Evolutionary conservation across 1,140 invertebrate species (phyloP).

Genomic region (Drosophila biarmipes): DNA sequence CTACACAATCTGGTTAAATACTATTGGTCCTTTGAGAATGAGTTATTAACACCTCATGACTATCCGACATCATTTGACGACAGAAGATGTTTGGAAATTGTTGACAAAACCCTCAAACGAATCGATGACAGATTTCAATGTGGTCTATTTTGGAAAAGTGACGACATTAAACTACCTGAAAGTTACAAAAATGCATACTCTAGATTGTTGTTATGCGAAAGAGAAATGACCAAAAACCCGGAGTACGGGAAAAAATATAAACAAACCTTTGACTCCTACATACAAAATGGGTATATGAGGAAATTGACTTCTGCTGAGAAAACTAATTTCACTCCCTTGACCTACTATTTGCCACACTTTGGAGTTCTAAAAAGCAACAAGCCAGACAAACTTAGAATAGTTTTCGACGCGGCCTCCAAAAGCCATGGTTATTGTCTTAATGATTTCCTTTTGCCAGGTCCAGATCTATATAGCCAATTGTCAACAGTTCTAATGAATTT

Average conservation of each 20-base stretch:
- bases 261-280: neutral
- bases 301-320: conserved; percentile 1
- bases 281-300: conserved; percentile 8
- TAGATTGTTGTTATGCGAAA: neutral
- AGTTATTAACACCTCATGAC: too few relatives aligned
- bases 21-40: too few relatives aligned
- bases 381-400: conserved; percentile 25
- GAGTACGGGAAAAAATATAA: conserved; percentile 6
- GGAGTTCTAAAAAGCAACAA: conserved; percentile 25
- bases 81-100: conserved; percentile 1
- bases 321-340: too few relatives aligned
- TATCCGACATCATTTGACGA: neutral
- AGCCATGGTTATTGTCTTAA: conserved; percentile 21
- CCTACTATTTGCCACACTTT: too few relatives aligned
- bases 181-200: conserved; percentile 6
- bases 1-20: conserved; percentile 3
- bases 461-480: conserved; percentile 24
- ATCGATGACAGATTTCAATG: conserved; percentile 14
- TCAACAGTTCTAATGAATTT: too few relatives aligned
- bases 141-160: conserved; percentile 23
- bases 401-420: conserved; percentile 24
- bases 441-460: conserved; percentile 27
- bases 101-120: conserved; percentile 10
- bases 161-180: conserved; percentile 7
- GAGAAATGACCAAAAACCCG: conserved; percentile 10